Base-by-base conservation (phyloP, 2,113 vertebrate genomes). In the Brachyhypopomus gauderio region DNA sequence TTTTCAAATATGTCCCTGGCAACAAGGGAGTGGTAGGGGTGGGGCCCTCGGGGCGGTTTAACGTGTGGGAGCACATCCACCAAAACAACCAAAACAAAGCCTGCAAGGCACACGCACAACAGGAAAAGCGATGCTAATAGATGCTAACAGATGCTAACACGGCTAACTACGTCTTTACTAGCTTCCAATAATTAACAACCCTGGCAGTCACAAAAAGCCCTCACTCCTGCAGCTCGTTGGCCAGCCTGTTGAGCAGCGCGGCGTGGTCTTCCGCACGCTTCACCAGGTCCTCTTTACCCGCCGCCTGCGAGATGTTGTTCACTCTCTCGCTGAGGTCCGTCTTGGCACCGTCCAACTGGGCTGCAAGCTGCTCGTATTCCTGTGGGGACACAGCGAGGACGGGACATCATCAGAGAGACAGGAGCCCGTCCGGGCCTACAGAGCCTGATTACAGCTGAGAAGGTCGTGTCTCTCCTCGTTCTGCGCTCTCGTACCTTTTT, bases 211-310 rank as follows among this genome's bases (percentile, higher is more conserved):
- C 12, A 52, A 52, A 11, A 14, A 34, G 3, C 16, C 7, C 90
- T 77, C 92, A 99, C 98, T 96, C 91, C 62, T 96, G 92, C 66
- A 99, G 90, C 1, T 96, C 91, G 73, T 93, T 95, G 4, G 96
- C 96, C 81, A 95, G 87, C 27, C 92, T 91, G 80, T 88, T 82
- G 36, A 99, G 88, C 17, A 88, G 88, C 55, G 91, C 91, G 0
- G 96, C 96, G 0, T 98, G 95, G 0, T 93, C 84, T 85, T 99
- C 97, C 0, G 97, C 98, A 79, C 79, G 87, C 69, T 86, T 88
- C 80, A 99, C 98, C 19, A 97, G 60, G 0, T 89, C 87, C 20
- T 94, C 91, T 87, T 96, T 93, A 85, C 89, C 90, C 7, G 93
- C 88, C 0, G 94, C 95, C 84, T 89, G 87, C 77, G 94, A 92